Evolutionary conservation across 1,140 invertebrate species (phyloP).

Genomic region (Drosophila setifemur): DNA sequence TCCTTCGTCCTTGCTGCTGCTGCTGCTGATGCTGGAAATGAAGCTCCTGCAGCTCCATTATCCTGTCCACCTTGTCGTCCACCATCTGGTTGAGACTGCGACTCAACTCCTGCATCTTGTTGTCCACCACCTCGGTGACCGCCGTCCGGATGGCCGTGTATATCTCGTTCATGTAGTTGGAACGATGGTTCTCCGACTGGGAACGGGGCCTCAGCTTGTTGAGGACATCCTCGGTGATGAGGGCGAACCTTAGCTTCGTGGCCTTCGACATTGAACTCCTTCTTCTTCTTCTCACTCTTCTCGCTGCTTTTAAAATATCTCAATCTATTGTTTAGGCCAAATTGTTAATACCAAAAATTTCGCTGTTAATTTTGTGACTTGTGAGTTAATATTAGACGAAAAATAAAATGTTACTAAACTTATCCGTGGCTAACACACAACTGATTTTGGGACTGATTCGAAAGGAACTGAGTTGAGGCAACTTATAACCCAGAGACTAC

Average conservation of each 20-base stretch:
- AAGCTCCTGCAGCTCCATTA: neutral
- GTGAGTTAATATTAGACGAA: too few species aligned
- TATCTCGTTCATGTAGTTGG: conserved; percentile 6
- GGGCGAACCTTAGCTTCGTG: conserved; percentile 41
- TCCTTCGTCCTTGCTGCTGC: too few species aligned
- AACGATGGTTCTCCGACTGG: neutral
- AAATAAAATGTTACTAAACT: neutral
- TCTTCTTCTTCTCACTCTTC: too few species aligned
- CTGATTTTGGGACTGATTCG: neutral
- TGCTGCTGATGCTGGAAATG: neutral
- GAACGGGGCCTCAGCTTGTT: conserved; percentile 20
- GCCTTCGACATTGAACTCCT: conserved; percentile 10
- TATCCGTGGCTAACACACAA: neutral
- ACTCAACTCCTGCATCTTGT: conserved; percentile 14
- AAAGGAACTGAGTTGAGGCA: neutral
- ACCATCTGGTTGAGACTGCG: conserved; percentile 28
- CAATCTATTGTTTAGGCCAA: too few species aligned
- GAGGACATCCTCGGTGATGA: conserved; percentile 46
- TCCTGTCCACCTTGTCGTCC: conserved; percentile 12
- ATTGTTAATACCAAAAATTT: too few species aligned
- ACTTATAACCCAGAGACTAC: neutral
- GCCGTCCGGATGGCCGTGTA: conserved; percentile 5
- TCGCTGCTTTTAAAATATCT: too few species aligned
- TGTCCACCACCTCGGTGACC: conserved; percentile 23
- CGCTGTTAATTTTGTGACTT: neutral